Evolutionary conservation across 1,140 invertebrate species (phyloP), one percentile per base, ranked within the genome.

Genomic region (Anadara kagoshimensis): DNA sequence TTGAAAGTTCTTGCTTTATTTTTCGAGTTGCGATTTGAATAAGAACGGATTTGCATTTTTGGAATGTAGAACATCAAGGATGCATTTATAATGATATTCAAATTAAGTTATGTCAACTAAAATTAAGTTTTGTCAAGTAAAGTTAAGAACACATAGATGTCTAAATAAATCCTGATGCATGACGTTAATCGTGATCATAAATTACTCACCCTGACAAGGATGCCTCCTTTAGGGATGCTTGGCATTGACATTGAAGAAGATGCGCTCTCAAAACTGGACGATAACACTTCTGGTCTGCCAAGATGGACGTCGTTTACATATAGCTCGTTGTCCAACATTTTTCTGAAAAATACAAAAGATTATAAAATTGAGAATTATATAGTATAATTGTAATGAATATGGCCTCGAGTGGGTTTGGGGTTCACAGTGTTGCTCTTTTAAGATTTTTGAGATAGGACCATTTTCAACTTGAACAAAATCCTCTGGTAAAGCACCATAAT

Each of bases 181-280:
- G n/a, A 3, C 11, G 14, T n/a, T 4, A 47, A 10, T 10, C 11
- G 14, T n/a, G 4, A 49, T 18, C 14, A 18, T 49, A 14, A 4
- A 12, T 26, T 5, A 66, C 63, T 61, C 54, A 76, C 59, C 24
- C 72, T 41, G 16, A 68, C 49, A 11, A 63, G n/a, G 8, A 69
- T n/a, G 11, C 56, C 49, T 53, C 58, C 53, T 41, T 69, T 68
- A 0, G 68, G 54, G 10, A 44, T 65, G 16, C 45, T 22, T 44
- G 66, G 54, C 61, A 65, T 75, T 47, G 49, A 62, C 61, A 65
- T 75, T 57, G 49, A 62, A 43, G 53, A 49, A 12, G 58, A 66
- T 16, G 53, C 58, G 29, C 54, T 56, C 20, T 66, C 57, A 8
- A 67, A 57, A 5, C 53, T 45, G 16, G 56, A 58, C 18, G 51